A percentile compares a stretch with the other conserved stretches of the same genome.
phyloP scores from a whole-genome alignment of 2,113 vertebrate species.

The Siniperca knerii region DNA sequence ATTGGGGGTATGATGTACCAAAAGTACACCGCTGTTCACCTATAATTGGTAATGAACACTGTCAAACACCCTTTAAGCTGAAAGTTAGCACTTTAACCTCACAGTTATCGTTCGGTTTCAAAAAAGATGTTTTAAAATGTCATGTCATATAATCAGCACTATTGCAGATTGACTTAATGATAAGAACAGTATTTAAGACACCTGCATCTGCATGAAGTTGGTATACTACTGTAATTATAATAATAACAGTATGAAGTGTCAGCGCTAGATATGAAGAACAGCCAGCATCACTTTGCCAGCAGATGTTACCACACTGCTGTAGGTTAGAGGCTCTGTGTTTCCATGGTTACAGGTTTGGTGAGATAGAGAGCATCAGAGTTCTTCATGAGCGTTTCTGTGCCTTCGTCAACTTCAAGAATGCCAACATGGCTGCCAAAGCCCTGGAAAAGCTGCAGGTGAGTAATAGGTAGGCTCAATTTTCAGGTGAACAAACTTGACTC shows the following conservation, averaged over 20 bases:
- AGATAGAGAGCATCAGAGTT: constrained; percentile 73
- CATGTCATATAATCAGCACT: not conserved
- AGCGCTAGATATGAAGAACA: not conserved
- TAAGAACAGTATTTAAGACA: not conserved
- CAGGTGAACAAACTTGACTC: not conserved
- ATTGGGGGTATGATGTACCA: no score
- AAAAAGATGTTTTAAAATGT: not conserved
- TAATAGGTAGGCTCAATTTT: not conserved
- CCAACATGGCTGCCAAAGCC: constrained; percentile 70
- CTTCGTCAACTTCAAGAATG: constrained; percentile 82
- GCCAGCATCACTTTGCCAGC: not conserved
- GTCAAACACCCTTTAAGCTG: no score
- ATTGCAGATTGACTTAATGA: not conserved
- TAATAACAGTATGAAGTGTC: no score
- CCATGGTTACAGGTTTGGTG: constrained; percentile 68
- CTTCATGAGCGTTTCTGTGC: constrained; percentile 73
- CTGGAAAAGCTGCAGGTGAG: constrained; percentile 74
- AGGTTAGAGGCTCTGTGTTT: not conserved
- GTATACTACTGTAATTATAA: not conserved
- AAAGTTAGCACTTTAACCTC: no score
- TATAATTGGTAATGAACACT: no score
- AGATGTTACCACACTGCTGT: not conserved
- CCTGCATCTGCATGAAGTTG: not conserved
- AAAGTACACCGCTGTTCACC: no score
- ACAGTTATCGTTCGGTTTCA: not conserved